Evolutionary conservation across 2,797 vertebrate genomes (phyloP).

Genomic region (Limosa lapponica): DNA sequence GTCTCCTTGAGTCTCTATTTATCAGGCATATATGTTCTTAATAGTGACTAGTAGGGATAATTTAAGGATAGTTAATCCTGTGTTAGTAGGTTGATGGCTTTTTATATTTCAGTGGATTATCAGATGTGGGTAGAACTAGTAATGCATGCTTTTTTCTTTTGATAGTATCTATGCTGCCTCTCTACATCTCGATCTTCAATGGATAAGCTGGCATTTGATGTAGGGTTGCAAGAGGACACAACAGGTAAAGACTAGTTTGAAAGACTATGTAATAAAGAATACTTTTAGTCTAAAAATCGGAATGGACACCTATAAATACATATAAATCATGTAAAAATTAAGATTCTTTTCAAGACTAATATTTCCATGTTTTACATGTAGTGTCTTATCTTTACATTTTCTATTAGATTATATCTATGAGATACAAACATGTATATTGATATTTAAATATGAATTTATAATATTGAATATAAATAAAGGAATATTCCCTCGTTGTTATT

Average conservation of each 20-base stretch:
- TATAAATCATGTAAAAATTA: background rate
- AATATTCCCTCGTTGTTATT: background rate
- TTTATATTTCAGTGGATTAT: background rate
- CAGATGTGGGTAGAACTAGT: background rate
- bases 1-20: background rate
- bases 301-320: background rate
- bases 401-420: background rate
- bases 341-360: background rate
- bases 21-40: background rate
- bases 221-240: constrained; percentile 92
- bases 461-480: background rate
- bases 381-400: background rate
- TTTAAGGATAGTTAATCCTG: background rate
- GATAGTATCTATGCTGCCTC: constrained; percentile 92
- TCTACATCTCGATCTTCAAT: constrained; percentile 95
- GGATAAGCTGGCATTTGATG: constrained; percentile 95
- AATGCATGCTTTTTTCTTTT: background rate
- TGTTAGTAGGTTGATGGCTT: background rate
- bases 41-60: background rate
- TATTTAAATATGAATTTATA: background rate
- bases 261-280: background rate
- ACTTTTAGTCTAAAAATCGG: background rate
- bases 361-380: background rate
- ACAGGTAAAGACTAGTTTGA: constrained; percentile 82
- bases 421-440: background rate